Percentiles rank a stretch among this genome's conserved stretches.
Evolutionary conservation across 2,797 vertebrate genomes (phyloP).

Genomic region (Clarias pachynema): DNA sequence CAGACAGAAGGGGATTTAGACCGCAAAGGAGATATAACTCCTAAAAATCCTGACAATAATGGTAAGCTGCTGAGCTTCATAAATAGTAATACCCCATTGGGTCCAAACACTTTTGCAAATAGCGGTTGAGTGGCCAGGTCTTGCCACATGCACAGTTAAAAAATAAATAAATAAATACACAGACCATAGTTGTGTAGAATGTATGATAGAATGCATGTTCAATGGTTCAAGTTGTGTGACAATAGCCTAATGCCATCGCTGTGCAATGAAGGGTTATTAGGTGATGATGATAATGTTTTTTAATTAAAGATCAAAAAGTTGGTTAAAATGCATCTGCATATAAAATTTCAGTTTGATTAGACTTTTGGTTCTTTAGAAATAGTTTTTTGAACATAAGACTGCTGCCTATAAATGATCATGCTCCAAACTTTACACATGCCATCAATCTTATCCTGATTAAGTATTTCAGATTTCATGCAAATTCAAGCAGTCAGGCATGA

Average conservation of each 20-base stretch:
- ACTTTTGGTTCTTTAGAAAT: not conserved
- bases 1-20: conserved; percentile 3
- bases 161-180: too few species aligned
- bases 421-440: not conserved
- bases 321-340: not conserved
- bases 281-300: not conserved
- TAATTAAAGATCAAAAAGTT: not conserved
- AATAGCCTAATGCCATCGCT: not conserved
- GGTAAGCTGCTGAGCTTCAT: not conserved
- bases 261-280: not conserved
- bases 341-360: not conserved
- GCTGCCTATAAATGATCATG: not conserved
- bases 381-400: not conserved
- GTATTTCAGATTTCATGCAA: not conserved
- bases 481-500: not conserved
- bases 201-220: not conserved
- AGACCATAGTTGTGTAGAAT: not conserved
- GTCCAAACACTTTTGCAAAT: not conserved
- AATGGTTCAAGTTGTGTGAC: too few species aligned
- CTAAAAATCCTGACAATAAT: not conserved
- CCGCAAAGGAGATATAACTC: not conserved
- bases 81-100: not conserved
- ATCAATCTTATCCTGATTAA: not conserved
- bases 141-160: not conserved
- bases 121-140: not conserved